Base-by-base conservation (phyloP, 2,888 invertebrate species). In the Molorchus minor region DNA sequence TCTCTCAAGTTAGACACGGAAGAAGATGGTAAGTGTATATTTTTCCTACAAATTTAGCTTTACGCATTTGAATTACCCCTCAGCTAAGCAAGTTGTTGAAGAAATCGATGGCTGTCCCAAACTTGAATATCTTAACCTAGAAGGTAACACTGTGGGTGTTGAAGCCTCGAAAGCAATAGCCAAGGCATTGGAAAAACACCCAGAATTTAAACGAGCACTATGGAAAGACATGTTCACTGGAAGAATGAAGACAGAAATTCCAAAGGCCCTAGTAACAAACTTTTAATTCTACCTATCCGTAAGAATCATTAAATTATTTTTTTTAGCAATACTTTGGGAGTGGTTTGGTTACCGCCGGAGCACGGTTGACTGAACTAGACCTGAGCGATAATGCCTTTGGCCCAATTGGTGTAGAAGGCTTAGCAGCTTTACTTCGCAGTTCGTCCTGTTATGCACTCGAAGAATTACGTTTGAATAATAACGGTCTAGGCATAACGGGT, bases 141-240 rank as follows among this genome's bases (percentile, higher is more conserved):
- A 95, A 66, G 98, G 97, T 4, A 98, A 98, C 77, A 96, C 97
- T 0, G 82, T 98, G 16, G 97, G 98, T 0, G 92, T 95, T 8
- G 88, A 89, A 12, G 97, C 96, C 0, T 94, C 97, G 0, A 85
- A 89, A 75, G 92, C 87, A 0, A 91, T 98, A 54, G 92, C 92
- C 0, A 87, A 90, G 74, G 90, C 92, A 0, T 80, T 98, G 38
- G 88, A 90, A 69, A 84, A 82, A 13, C 92, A 93, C 70, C 90
- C 91, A 0, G 90, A 93, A 75, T 85, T 94, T 63, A 84, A 89
- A 64, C 86, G 90, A 75, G 96, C 96, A 0, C 80, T 93, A 53
- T 98, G 97, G 93, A 96, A 95, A 60, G 98, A 99, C 75, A 89
- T 99, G 86, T 99, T 99, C 78, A 98, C 98, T 0, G 94, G 98